Base-by-base conservation (phyloP, 2,888 invertebrate genomes). In the Meteorus cinctellus region DNA sequence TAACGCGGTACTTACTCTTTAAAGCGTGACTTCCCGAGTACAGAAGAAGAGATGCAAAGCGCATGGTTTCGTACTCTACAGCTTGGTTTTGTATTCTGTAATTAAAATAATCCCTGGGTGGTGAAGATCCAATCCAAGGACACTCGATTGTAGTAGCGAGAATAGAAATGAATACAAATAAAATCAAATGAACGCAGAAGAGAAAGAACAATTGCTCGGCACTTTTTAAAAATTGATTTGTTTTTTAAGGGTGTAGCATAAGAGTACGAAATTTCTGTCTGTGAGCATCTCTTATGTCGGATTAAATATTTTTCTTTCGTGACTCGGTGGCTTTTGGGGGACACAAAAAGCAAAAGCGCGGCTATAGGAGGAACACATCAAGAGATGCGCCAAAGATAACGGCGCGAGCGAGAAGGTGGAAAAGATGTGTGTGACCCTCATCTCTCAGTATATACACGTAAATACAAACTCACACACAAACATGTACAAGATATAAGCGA, bases 1-100 rank as follows among this genome's bases (percentile, higher is more conserved):
- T 80, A 80, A 78, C 77, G 79, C 27, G 36, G 45, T 27, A 19
- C 77, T 80, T 79, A 79, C 68, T 48, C 72, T 73, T 68, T 60
- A 78, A 78, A 59, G 71, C 71, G 77, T 69, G 77, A 65, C 69
- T 79, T 74, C 8, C 41, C 77, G 73, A 76, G 75, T 74, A 78
- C 63, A 76, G 62, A 19, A 60, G 71, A 72, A 65, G 70, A 66
- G 74, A 41, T 41, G 41, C 41, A 41, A 41, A 12, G 41, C 41
- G 34, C 68, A 79, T 74, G 73, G 41, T 36, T 36, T 51, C 69
- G 41, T 66, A 36, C 31, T 34, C 41, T n/a, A 34, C 24, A n/a
- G 66, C 41, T 12, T 41, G 41, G 41, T 41, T 41, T 27, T 14
- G 29, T 60, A 60, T 69, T 69, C 68, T 69, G 51, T 51, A 69